Evolutionary conservation across 2,113 vertebrate genomes (phyloP).

Genomic region (Trematomus loennbergii): DNA sequence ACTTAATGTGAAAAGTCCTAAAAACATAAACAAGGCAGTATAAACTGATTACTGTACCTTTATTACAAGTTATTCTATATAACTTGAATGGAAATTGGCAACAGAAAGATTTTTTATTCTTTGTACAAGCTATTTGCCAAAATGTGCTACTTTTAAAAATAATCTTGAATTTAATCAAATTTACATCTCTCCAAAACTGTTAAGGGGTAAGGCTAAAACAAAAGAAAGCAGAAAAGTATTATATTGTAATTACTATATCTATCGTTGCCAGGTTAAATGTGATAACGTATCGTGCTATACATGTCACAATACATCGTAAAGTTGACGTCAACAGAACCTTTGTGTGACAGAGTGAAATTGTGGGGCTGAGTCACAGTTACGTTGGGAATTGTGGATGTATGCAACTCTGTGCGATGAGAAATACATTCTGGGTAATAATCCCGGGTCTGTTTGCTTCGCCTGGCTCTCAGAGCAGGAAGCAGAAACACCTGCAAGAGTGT

Average conservation of each 20-base stretch:
- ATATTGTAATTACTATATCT: background rate
- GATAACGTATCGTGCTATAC: background rate
- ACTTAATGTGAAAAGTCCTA: no score
- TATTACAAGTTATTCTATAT: no score
- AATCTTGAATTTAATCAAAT: no score
- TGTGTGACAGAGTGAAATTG: slow-evolving; percentile 26
- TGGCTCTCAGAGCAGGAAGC: slow-evolving; percentile 69
- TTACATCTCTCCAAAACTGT: no score
- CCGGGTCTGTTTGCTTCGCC: slow-evolving; percentile 71
- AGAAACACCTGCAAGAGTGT: slow-evolving; percentile 76
- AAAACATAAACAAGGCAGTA: no score
- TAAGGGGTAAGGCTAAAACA: background rate
- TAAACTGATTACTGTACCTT: no score
- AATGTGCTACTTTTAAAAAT: no score
- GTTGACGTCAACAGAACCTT: background rate
- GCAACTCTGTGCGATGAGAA: slow-evolving; percentile 37
- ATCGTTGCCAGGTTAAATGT: background rate
- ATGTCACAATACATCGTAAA: background rate
- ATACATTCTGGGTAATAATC: slow-evolving; percentile 65
- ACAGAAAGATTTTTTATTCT: no score
- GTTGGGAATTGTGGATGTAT: slow-evolving; percentile 17
- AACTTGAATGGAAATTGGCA: no score
- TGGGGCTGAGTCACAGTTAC: slow-evolving; percentile 8
- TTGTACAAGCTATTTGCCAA: no score
- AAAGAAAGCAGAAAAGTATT: background rate